These are phyloP conservation scores for Aradophagus sp. DNA, from an alignment of 1,140 invertebrate species.

Conservation along the genomic window DNA sequence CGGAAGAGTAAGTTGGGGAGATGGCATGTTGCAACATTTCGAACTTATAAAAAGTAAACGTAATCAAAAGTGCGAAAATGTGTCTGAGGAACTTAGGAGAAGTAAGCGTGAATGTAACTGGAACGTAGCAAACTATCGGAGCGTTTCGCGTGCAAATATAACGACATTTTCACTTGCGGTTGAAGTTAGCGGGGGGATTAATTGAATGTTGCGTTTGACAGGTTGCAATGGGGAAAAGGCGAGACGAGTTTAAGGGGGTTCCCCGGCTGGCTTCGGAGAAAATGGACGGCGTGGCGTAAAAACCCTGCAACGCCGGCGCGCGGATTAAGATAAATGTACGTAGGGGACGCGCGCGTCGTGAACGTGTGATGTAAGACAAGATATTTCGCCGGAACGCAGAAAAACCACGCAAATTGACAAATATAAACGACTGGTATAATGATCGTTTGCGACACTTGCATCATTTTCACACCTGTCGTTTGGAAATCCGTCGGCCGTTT, in stretches of 20 bases:
- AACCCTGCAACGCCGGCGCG: conserved; percentile 7
- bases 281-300: conserved; percentile 25
- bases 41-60: too few relatives aligned
- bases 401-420: conserved; percentile 42
- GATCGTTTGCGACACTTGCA: conserved; percentile 36
- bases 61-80: too few relatives aligned
- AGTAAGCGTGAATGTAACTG: too few relatives aligned
- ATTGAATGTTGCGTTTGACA: conserved; percentile 54
- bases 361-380: conserved; percentile 38
- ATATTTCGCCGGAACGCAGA: conserved; percentile 18
- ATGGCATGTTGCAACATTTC: too few relatives aligned
- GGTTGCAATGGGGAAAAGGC: conserved; percentile 43
- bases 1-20: too few relatives aligned
- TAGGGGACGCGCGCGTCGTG: background rate
- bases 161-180: conserved; percentile 40
- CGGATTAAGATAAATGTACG: conserved; percentile 36
- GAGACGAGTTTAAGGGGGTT: conserved; percentile 35
- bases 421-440: conserved; percentile 40
- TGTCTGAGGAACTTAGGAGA: too few relatives aligned
- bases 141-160: conserved; percentile 32
- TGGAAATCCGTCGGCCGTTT: conserved; percentile 21
- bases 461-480: conserved; percentile 41
- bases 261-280: conserved; percentile 25
- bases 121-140: conserved; percentile 12
- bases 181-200: conserved; percentile 44